Evolutionary conservation across 2,113 vertebrate genomes (phyloP).

Genomic region (Chaetops frenatus): DNA sequence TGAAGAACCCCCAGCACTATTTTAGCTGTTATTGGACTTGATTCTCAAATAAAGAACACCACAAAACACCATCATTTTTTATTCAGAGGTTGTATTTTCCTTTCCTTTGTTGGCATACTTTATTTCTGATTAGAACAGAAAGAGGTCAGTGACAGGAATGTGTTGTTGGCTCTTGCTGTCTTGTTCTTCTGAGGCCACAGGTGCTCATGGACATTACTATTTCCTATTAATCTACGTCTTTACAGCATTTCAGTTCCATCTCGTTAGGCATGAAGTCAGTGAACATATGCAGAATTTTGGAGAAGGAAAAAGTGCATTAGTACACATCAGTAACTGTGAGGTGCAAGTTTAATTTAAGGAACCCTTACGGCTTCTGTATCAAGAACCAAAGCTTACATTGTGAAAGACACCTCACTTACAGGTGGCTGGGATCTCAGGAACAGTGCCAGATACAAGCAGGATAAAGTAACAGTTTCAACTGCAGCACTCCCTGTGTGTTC

Average conservation of each 20-base stretch:
- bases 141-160: not conserved
- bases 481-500: not conserved
- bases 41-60: not conserved
- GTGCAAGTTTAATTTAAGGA: rapidly evolving
- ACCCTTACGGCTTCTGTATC: not conserved
- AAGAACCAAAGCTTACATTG: not conserved
- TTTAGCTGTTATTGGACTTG: not conserved
- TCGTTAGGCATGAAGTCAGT: not conserved
- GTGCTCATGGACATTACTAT: not conserved
- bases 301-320: not conserved
- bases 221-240: not conserved
- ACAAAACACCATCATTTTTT: not conserved
- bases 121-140: not conserved
- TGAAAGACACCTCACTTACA: not conserved
- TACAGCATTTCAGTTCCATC: not conserved
- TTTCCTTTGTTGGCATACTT: not conserved
- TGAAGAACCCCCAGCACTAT: not conserved
- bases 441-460: not conserved
- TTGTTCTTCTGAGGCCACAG: not conserved
- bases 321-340: not conserved
- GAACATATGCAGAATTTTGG: not conserved
- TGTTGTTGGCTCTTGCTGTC: not conserved
- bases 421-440: not conserved
- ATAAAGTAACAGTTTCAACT: not conserved
- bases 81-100: not conserved